These are phyloP conservation scores for Triplophysa bombifrons DNA, from an alignment of 2,797 vertebrate species.

Conservation along the genomic window DNA sequence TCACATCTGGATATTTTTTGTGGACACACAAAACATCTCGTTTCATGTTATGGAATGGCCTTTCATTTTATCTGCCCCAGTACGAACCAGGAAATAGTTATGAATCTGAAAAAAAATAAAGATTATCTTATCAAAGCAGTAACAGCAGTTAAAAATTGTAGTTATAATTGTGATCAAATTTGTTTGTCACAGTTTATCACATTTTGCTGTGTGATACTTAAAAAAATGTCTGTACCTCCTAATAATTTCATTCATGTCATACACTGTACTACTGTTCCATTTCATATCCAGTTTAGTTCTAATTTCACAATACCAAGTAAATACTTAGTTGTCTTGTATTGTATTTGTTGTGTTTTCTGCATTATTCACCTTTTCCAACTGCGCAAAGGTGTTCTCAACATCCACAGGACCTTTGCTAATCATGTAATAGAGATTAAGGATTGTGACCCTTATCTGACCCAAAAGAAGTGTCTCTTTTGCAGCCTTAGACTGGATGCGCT, in stretches of 20 bases:
- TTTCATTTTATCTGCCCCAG: constrained; percentile 62
- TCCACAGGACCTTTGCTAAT: constrained; percentile 58
- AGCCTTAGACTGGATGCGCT: constrained; percentile 74
- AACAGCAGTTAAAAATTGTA: not conserved
- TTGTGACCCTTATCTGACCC: constrained; percentile 77
- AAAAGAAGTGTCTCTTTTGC: constrained; percentile 78
- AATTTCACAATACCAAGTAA: not conserved
- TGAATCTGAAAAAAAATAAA: constrained; percentile 72
- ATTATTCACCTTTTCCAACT: constrained; percentile 79
- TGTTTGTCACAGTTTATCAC: not conserved
- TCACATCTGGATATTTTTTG: no score
- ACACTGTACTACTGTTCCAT: not conserved
- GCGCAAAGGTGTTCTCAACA: constrained; percentile 78
- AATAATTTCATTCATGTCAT: not conserved
- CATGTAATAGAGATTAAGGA: constrained; percentile 81
- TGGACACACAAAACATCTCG: not conserved
- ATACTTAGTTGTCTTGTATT: not conserved
- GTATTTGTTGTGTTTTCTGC: not conserved
- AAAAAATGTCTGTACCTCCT: not conserved
- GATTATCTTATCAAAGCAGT: not conserved
- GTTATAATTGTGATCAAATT: not conserved
- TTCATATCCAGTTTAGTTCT: not conserved
- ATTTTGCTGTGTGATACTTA: not conserved
- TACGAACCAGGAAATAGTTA: constrained; percentile 73
- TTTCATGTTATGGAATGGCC: not conserved